Percentiles rank a stretch among this genome's conserved stretches.
Evolutionary conservation across 2,888 invertebrate genomes (phyloP).

Genomic region (Eilema griseolum): DNA sequence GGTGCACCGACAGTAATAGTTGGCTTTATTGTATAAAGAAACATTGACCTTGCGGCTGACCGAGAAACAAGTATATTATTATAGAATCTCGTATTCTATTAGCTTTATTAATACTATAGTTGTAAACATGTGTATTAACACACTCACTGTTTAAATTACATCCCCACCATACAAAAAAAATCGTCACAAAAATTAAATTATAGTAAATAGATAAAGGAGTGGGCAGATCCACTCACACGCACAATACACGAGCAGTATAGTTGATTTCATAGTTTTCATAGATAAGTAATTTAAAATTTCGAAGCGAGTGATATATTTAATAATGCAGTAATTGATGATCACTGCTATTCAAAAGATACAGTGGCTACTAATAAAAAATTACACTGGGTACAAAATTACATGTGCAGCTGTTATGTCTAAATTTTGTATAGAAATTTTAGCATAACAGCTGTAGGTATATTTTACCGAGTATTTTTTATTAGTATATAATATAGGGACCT

Average conservation of each 20-base stretch:
- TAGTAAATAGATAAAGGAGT: slow-evolving; percentile 17
- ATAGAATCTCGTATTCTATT: slow-evolving; percentile 77
- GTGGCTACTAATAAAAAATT: not conserved
- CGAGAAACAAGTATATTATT: slow-evolving; percentile 53
- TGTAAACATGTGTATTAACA: slow-evolving; percentile 81
- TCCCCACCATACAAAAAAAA: slow-evolving; percentile 76
- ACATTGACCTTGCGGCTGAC: slow-evolving; percentile 32
- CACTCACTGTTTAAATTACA: slow-evolving; percentile 84
- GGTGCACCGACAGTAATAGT: slow-evolving; percentile 56
- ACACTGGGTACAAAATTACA: too few species aligned
- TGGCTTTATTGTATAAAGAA: slow-evolving; percentile 30
- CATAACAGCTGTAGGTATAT: too few species aligned
- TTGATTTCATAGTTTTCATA: not conserved
- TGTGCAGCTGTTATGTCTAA: too few species aligned
- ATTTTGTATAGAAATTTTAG: too few species aligned
- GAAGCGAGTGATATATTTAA: not conserved
- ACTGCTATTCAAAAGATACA: not conserved
- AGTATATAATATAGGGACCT: too few species aligned
- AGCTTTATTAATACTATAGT: slow-evolving; percentile 77
- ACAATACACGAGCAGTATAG: not conserved
- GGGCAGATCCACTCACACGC: not conserved
- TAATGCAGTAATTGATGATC: not conserved
- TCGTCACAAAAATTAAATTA: slow-evolving; percentile 61
- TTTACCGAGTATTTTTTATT: too few species aligned
- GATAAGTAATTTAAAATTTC: not conserved